Evolutionary conservation across 2,888 invertebrate genomes (phyloP), one percentile per base, ranked within the genome.

Genomic region (Lasioglossum villosulum): DNA sequence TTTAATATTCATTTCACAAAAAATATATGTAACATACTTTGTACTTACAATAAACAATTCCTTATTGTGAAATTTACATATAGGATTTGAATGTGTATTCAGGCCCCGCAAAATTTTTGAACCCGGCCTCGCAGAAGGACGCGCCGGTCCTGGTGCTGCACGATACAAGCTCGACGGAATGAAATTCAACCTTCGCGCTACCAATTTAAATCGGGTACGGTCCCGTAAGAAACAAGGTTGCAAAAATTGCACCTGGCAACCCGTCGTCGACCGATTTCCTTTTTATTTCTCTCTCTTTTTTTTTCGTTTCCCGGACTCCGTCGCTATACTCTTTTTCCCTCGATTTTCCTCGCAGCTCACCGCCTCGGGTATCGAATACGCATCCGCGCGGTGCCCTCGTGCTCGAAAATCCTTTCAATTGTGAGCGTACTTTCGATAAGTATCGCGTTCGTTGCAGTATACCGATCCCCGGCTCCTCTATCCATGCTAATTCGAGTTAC

Each of bases 401-500:
- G 30, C 56, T 73, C 42, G 75, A 78, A 83, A 75, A 84, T 83
- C 75, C 75, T 78, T 83, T 83, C 75, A 78, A 75, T 83, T 71
- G 56, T 27, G 56, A 83, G 83, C 78, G 72, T 66, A 68, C 79
- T 80, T 86, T 80, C 84, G 85, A 77, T 84, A 83, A 86, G 82
- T 85, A 82, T 85, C 82, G 66, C 66, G 86, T 79, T 80, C 84
- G 78, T 75, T 74, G 80, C 78, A 39, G 77, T 45, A 68, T 66
- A 68, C 68, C 68, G 73, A 79, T 82, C 63, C 73, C 23, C 45
- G 27, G 56, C 27, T 30, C 66, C 56, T 78, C 78, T 80, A 81
- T 63, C 78, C 80, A 78, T 72, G 86, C 77, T 86, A 86, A 86
- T 81, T 83, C 86, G 81, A 83, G 75, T 76, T 81, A 78, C 66